A percentile compares a stretch with the other conserved stretches of the same genome.
These are phyloP conservation scores for Lathamus discolor DNA, from an alignment of 2,113 vertebrate species.

Conservation along the genomic window DNA sequence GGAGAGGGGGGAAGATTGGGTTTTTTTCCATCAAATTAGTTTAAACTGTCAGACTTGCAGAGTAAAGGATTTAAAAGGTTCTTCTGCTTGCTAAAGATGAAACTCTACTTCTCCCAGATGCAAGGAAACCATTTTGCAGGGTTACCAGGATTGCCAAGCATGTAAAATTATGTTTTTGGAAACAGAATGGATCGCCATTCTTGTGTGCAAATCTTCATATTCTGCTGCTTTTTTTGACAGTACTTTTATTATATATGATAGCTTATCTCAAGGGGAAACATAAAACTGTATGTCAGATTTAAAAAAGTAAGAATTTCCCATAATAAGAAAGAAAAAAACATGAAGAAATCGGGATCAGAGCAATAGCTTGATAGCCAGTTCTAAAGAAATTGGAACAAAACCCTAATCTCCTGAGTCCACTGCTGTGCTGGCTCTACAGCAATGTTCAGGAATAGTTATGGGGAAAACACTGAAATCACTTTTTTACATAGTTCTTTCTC, in stretches of 20 bases:
- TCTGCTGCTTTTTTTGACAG: neutral
- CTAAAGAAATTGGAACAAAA: neutral
- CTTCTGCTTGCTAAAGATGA: neutral
- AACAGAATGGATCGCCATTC: neutral
- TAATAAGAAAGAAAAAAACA: neutral
- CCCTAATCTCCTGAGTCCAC: neutral
- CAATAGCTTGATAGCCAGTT: neutral
- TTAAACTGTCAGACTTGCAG: neutral
- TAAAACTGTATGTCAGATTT: neutral
- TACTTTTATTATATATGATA: neutral
- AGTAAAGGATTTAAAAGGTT: neutral
- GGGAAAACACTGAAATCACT: neutral
- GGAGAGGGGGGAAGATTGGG: fast-evolving
- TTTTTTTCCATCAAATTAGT: neutral
- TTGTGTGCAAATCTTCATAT: neutral
- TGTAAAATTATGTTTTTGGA: neutral
- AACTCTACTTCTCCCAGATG: neutral
- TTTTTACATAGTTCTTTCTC: neutral
- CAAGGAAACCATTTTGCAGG: neutral
- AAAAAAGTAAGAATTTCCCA: neutral
- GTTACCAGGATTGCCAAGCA: neutral
- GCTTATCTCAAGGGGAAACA: neutral
- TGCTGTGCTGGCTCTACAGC: neutral
- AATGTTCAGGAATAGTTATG: neutral
- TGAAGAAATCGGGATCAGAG: neutral